phyloP scores from a whole-genome alignment of 2,113 vertebrate species.

The Poeciliopsis turrubarensis region DNA sequence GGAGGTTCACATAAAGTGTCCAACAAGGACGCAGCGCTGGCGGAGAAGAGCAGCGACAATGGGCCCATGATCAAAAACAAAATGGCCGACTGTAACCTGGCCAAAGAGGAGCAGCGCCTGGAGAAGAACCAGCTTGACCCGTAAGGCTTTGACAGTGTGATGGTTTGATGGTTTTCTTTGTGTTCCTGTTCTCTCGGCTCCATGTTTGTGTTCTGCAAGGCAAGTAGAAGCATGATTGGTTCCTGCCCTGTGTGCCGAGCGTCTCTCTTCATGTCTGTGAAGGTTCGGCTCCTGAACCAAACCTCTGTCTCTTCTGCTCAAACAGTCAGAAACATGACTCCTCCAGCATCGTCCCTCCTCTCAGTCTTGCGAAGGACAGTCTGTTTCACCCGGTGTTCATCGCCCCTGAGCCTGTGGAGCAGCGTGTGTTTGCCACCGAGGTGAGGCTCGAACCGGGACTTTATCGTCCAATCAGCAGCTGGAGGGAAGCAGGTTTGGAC shows the following conservation, averaged over 20 bases:
- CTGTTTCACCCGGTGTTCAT: constrained; percentile 80
- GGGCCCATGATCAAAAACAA: constrained; percentile 79
- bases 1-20: constrained; percentile 80
- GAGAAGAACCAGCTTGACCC: constrained; percentile 75
- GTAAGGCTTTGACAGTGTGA: constrained; percentile 63
- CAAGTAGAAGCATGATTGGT: constrained; percentile 5
- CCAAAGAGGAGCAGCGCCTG: constrained; percentile 62
- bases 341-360: constrained; percentile 55
- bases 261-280: background rate
- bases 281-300: background rate
- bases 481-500: background rate
- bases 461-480: background rate
- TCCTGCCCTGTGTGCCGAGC: background rate
- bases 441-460: constrained; percentile 56
- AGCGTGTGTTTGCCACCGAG: constrained; percentile 85
- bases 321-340: constrained; percentile 75
- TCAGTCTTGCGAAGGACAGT: constrained; percentile 72
- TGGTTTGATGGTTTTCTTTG: constrained; percentile 25
- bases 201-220: background rate
- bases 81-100: constrained; percentile 79
- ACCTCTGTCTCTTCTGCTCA: constrained; percentile 19
- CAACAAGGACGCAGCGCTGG: constrained; percentile 79
- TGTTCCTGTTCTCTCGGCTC: background rate
- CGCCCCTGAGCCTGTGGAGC: constrained; percentile 79
- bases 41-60: constrained; percentile 68